These are phyloP conservation scores for Agrotis exclamationis DNA, from an alignment of 2,888 invertebrate genomes.

Conservation along the genomic window DNA sequence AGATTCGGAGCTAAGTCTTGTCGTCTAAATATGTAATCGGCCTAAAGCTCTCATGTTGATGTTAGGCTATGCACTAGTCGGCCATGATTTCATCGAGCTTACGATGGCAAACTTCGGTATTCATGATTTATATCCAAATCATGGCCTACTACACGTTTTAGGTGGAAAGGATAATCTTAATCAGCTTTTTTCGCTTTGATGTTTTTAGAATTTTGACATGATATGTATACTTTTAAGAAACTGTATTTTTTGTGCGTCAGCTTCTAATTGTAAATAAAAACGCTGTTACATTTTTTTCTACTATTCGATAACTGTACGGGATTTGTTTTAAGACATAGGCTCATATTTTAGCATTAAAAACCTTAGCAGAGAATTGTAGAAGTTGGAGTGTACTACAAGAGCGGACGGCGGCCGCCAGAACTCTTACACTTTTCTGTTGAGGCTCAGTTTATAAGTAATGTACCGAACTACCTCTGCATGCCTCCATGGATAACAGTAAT, in stretches of 20 bases:
- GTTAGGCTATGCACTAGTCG: constrained; percentile 43
- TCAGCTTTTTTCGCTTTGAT: constrained; percentile 75
- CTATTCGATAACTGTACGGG: constrained; percentile 67
- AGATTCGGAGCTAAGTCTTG: constrained; percentile 56
- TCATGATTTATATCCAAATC: constrained; percentile 44
- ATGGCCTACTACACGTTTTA: constrained; percentile 54
- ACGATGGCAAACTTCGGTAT: constrained; percentile 19
- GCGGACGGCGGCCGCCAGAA: constrained; percentile 45
- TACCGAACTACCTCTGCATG: constrained; percentile 89
- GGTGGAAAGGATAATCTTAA: constrained; percentile 75
- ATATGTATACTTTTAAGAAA: constrained; percentile 74
- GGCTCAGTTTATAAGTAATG: constrained; percentile 73
- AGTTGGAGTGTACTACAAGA: constrained; percentile 27
- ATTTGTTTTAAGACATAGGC: constrained; percentile 68
- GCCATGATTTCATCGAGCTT: constrained; percentile 52
- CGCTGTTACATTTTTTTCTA: constrained; percentile 74
- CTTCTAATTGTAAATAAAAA: constrained; percentile 85
- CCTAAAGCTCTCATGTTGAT: constrained; percentile 61
- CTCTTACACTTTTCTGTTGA: constrained; percentile 61
- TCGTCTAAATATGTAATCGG: constrained; percentile 62
- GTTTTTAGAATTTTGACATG: constrained; percentile 67
- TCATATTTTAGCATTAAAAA: constrained; percentile 62
- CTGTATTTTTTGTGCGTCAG: constrained; percentile 81
- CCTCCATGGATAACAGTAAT: constrained; percentile 84
- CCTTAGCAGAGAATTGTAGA: constrained; percentile 42